These are phyloP conservation scores for Rhinoderma darwinii DNA, from an alignment of 2,113 vertebrate genomes.

Conservation along the genomic window DNA sequence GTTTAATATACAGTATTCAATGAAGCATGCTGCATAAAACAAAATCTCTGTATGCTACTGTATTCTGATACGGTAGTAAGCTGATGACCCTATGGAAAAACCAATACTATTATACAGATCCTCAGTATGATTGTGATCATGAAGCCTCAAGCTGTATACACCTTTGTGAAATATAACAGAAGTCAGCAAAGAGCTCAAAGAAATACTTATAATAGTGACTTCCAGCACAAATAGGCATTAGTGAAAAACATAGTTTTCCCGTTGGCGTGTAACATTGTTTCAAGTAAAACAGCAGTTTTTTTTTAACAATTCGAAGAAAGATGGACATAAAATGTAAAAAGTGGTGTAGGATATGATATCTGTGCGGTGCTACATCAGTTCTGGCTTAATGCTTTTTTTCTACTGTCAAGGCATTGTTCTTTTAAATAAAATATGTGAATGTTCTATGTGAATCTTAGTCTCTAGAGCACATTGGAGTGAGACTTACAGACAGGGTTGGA, in stretches of 20 bases:
- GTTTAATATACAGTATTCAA: too few species aligned
- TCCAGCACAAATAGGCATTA: too few species aligned
- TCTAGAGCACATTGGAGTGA: conserved; percentile 11
- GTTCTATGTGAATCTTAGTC: conserved; percentile 37
- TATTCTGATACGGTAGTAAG: too few species aligned
- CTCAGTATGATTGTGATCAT: too few species aligned
- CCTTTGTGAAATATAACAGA: too few species aligned
- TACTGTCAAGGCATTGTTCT: conserved; percentile 46
- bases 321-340: neutral
- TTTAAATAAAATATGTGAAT: conserved; percentile 49
- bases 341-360: neutral
- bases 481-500: conserved; percentile 50
- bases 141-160: too few species aligned
- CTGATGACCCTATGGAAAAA: too few species aligned
- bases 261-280: neutral
- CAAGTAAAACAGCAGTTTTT: neutral
- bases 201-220: too few species aligned
- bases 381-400: conserved; percentile 15
- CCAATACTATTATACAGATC: too few species aligned
- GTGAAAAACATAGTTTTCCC: neutral
- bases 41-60: too few species aligned
- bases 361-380: conserved; percentile 27
- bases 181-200: neutral
- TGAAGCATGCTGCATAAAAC: too few species aligned
- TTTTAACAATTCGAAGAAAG: neutral